Conservation (phyloP, 2,113 vertebrate species). For the Phyllostomus hastatus region DNA sequence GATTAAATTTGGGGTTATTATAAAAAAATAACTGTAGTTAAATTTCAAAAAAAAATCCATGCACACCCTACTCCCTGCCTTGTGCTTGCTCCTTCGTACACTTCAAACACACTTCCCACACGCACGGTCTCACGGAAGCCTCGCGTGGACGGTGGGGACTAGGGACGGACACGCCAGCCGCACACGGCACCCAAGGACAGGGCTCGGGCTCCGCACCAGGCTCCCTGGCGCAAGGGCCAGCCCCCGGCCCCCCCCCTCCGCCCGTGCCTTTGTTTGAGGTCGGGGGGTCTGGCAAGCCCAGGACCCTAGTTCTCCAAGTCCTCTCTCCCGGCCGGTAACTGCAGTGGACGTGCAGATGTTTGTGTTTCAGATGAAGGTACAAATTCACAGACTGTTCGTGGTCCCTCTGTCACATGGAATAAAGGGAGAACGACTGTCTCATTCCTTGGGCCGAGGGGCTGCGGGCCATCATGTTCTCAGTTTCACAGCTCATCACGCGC, state of each 20-base stretch:
- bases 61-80: background rate
- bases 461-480: constrained; percentile 52
- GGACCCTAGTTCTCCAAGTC: background rate
- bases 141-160: background rate
- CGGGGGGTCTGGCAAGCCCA: background rate
- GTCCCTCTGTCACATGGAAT: constrained; percentile 25
- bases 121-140: background rate
- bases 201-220: background rate
- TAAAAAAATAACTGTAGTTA: background rate
- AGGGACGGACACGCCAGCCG: background rate
- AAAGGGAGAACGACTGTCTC: background rate
- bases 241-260: rapidly evolving
- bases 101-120: background rate
- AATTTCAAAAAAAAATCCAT: background rate
- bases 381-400: constrained; percentile 4
- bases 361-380: background rate
- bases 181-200: background rate
- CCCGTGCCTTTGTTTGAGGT: background rate
- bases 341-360: background rate
- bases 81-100: background rate
- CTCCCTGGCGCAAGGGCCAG: background rate
- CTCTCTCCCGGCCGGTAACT: background rate
- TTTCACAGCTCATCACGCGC: constrained; percentile 54
- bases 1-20: background rate
- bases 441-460: constrained; percentile 37